Base-by-base conservation (phyloP, 2,888 invertebrate species). In the Eueremaeus valkanovi region DNA sequence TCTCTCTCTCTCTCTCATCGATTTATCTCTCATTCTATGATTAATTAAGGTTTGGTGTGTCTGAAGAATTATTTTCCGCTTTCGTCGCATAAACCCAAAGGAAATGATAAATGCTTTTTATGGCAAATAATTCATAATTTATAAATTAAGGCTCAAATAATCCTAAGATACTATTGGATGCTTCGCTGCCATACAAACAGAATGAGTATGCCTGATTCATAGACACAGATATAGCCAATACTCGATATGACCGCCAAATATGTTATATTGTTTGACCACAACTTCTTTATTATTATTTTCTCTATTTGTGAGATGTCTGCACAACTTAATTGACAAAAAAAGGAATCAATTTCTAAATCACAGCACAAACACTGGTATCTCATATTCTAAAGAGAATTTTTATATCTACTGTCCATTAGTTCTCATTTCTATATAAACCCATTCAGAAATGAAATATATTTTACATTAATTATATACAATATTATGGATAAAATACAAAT, bases 51-150 rank as follows among this genome's bases (percentile, higher is more conserved):
- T 58, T 31, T 58, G 21, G 27, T 58, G 29, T 21, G 2, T 49
- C 58, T 31, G 29, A 27, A 55, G 24, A 58, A 58, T 5, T 58
- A 58, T 58, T 58, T 27, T 27, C 58, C 29, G 55, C 58, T 58
- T 31, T 27, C 16, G 58, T 58, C 58, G 16, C 24, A 58, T 21
- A 21, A 58, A 21, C 58, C 31, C 58, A 31, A 21, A 58, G 58
- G 58, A 58, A 21, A 58, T 58, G 58, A 58, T 58, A 18, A 58
- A 58, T 58, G 58, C 29, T 29, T 29, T 27, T 58, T 29, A 58
- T 58, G 58, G 21, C 58, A 16, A 58, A 21, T 58, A 58, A 58
- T 58, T 58, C 58, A 58, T 58, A 58, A 58, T 58, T 58, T 58
- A 58, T 58, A 58, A 58, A 58, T 58, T 58, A 58, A 58, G 58